Percentiles rank a stretch among this genome's conserved stretches.
Evolutionary conservation across 2,797 vertebrate genomes (phyloP).

Genomic region (Anolis apletophallus): DNA sequence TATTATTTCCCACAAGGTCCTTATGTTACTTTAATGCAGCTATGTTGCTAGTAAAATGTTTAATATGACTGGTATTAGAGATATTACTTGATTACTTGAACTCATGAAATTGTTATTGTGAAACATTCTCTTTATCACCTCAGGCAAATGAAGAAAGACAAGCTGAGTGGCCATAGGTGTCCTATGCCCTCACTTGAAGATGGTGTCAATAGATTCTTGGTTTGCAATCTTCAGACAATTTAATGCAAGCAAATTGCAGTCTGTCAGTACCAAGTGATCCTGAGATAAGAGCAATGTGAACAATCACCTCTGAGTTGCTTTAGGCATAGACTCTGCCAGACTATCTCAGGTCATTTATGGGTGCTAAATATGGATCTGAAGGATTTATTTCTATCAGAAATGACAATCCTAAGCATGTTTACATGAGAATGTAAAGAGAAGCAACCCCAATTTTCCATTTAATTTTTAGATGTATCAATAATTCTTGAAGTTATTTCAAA

Average conservation of each 20-base stretch:
- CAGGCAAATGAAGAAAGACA: not conserved
- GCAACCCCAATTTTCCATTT: not conserved
- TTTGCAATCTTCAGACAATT: not conserved
- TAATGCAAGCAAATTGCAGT: not conserved
- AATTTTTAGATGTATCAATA: not conserved
- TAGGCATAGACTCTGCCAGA: not conserved
- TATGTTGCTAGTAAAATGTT: not conserved
- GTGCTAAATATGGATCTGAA: not conserved
- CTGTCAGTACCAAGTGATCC: not conserved
- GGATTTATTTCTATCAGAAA: constrained; percentile 9
- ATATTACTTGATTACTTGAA: constrained; percentile 21
- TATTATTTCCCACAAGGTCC: not conserved
- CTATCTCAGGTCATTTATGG: not conserved
- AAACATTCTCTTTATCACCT: constrained; percentile 1
- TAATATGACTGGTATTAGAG: not conserved
- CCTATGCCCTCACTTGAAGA: not conserved
- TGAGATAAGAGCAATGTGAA: not conserved
- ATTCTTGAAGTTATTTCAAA: not conserved
- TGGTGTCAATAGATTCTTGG: not conserved
- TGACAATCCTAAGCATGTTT: not conserved
- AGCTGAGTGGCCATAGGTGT: not conserved
- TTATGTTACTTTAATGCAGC: not conserved
- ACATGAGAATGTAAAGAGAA: not conserved
- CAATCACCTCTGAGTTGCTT: not conserved
- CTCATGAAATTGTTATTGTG: not conserved